These are phyloP conservation scores for Oncopeltus fasciatus DNA, from an alignment of 1,140 invertebrate species.

Conservation along the genomic window DNA sequence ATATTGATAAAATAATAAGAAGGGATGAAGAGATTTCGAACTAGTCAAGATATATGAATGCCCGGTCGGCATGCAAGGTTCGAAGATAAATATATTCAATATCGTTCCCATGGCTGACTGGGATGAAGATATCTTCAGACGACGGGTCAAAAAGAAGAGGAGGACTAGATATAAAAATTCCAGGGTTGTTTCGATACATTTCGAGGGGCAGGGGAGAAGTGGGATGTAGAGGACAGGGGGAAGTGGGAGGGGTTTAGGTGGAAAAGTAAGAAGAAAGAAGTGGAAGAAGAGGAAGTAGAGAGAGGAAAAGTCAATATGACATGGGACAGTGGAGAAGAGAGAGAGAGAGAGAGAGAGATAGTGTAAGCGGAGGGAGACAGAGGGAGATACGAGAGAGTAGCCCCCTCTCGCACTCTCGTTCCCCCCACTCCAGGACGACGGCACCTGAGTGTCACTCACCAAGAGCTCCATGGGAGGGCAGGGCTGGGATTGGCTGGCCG, in stretches of 20 bases:
- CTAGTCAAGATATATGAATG: neutral
- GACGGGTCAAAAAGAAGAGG: no score
- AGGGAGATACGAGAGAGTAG: no score
- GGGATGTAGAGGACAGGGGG: neutral
- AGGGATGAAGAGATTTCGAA: neutral
- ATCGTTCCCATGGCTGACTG: neutral
- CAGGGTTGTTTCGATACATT: neutral
- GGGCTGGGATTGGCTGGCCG: no score
- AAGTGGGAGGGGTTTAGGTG: neutral
- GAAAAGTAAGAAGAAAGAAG: constrained; percentile 15
- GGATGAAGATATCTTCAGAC: constrained; percentile 8
- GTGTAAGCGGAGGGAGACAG: no score
- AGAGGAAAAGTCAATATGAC: constrained; percentile 17
- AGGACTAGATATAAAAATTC: neutral
- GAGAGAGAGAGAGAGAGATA: no score
- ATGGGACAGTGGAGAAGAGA: neutral
- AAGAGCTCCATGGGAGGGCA: no score
- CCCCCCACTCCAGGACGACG: no score
- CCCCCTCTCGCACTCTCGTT: no score
- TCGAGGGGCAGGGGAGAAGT: neutral
- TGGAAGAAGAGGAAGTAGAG: constrained; percentile 25
- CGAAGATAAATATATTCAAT: constrained; percentile 4
- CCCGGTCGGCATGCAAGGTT: neutral
- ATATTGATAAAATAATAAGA: neutral
- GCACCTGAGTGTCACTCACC: no score